Percentiles rank a stretch among this genome's conserved stretches.
Evolutionary conservation across 2,888 invertebrate species (phyloP).

Genomic region (Aricia artaxerxes): DNA sequence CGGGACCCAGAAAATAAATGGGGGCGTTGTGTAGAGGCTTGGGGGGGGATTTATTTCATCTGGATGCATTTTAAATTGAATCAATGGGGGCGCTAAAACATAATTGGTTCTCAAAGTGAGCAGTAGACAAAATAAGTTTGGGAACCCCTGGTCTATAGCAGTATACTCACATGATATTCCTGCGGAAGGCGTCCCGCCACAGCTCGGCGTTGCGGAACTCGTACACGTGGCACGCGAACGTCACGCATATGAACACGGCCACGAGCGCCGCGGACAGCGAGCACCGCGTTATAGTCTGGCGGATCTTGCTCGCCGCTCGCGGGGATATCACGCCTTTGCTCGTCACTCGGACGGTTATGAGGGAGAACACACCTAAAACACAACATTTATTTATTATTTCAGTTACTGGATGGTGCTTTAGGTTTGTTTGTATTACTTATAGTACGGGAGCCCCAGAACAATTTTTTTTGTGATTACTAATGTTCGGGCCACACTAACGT

Average conservation of each 20-base stretch:
- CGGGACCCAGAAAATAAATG: too few relatives aligned
- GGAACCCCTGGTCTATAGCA: not conserved
- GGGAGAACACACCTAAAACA: conserved; percentile 84
- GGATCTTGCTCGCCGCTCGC: conserved; percentile 91
- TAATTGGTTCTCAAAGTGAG: too few relatives aligned
- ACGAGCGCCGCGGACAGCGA: conserved; percentile 89
- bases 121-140: too few relatives aligned
- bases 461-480: too few relatives aligned
- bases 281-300: conserved; percentile 91
- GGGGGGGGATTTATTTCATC: too few relatives aligned
- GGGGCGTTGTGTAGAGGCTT: too few relatives aligned
- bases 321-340: conserved; percentile 92
- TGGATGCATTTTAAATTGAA: too few relatives aligned
- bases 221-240: conserved; percentile 91
- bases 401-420: too few relatives aligned
- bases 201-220: conserved; percentile 86
- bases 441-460: too few relatives aligned
- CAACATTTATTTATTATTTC: not conserved
- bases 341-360: conserved; percentile 89
- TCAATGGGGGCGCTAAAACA: too few relatives aligned
- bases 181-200: conserved; percentile 89
- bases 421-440: too few relatives aligned
- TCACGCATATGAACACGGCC: conserved; percentile 88
- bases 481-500: too few relatives aligned
- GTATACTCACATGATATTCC: conserved; percentile 88